phyloP scores from a whole-genome alignment of 2,797 vertebrate species.

The Anabas testudineus region DNA sequence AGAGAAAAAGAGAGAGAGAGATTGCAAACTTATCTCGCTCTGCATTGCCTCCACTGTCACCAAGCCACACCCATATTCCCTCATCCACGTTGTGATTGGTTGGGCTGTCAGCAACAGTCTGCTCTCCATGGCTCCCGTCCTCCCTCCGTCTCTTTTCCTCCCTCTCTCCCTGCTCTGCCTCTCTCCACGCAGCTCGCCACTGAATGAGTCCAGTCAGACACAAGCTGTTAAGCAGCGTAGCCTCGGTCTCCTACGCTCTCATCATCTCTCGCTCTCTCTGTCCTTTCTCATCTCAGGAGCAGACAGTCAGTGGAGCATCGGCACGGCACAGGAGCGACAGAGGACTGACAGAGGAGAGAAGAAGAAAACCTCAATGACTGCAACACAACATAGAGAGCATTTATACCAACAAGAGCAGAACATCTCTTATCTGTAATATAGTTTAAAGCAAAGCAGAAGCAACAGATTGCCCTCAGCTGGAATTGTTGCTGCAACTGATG shows the following conservation, averaged over 20 bases:
- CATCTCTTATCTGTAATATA: constrained; percentile 5
- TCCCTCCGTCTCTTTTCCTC: background rate
- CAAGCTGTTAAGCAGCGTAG: constrained; percentile 69
- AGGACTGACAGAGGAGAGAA: constrained; percentile 28
- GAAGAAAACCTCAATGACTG: constrained; percentile 11
- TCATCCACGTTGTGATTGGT: constrained; percentile 79
- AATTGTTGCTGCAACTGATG: constrained; percentile 49
- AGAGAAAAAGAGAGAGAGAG: constrained; percentile 24
- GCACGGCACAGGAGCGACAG: constrained; percentile 42
- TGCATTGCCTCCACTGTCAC: constrained; percentile 49
- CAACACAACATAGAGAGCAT: constrained; percentile 19
- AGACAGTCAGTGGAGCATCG: constrained; percentile 69
- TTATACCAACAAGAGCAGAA: background rate
- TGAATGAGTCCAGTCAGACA: constrained; percentile 84
- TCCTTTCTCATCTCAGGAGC: constrained; percentile 59
- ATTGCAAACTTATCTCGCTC: constrained; percentile 54
- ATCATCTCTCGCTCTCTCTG: constrained; percentile 15
- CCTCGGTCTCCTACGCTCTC: constrained; percentile 28
- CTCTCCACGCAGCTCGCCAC: constrained; percentile 65
- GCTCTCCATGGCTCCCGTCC: constrained; percentile 58
- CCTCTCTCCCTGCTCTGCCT: constrained; percentile 9
- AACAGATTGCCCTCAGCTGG: constrained; percentile 68
- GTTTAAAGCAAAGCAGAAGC: constrained; percentile 44
- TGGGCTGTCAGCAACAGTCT: constrained; percentile 74
- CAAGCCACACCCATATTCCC: constrained; percentile 68